phyloP scores from a whole-genome alignment of 92 coral and sea anemone genomes.

The Actinernus sp. region DNA sequence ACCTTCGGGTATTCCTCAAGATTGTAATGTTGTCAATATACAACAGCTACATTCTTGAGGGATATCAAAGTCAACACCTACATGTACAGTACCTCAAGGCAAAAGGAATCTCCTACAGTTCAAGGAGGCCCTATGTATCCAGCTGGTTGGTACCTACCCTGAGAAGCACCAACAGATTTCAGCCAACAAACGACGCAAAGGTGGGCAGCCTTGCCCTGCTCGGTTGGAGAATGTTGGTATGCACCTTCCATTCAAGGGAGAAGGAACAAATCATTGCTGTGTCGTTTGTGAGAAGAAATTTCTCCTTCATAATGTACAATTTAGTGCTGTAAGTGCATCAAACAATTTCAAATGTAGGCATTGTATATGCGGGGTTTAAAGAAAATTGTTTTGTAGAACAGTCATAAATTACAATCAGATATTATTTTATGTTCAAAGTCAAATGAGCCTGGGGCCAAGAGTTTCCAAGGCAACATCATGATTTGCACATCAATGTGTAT shows the following conservation, averaged over 20 bases:
- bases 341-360: too few relatives aligned
- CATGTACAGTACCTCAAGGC: neutral
- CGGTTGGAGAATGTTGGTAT: constrained; percentile 17
- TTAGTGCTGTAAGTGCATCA: too few relatives aligned
- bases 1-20: constrained; percentile 13
- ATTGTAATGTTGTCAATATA: too few relatives aligned
- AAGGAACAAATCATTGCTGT: constrained; percentile 36
- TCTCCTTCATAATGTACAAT: too few relatives aligned
- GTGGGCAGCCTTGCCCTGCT: too few relatives aligned
- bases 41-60: constrained; percentile 9
- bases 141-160: constrained; percentile 11
- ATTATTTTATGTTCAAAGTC: too few relatives aligned
- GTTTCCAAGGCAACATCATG: too few relatives aligned
- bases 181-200: neutral
- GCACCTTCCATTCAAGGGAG: constrained; percentile 45
- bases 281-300: constrained; percentile 43
- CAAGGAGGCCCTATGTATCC: constrained; percentile 4
- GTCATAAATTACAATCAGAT: too few relatives aligned
- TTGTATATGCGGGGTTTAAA: too few relatives aligned
- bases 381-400: too few relatives aligned
- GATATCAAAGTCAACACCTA: neutral
- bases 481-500: too few relatives aligned
- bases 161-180: constrained; percentile 3
- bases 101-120: constrained; percentile 2
- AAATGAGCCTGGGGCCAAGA: too few relatives aligned